Percentiles rank a stretch among this genome's conserved stretches.
These are phyloP conservation scores for Apteryx mantelli DNA, from an alignment of 2,113 vertebrate species.

Conservation along the genomic window DNA sequence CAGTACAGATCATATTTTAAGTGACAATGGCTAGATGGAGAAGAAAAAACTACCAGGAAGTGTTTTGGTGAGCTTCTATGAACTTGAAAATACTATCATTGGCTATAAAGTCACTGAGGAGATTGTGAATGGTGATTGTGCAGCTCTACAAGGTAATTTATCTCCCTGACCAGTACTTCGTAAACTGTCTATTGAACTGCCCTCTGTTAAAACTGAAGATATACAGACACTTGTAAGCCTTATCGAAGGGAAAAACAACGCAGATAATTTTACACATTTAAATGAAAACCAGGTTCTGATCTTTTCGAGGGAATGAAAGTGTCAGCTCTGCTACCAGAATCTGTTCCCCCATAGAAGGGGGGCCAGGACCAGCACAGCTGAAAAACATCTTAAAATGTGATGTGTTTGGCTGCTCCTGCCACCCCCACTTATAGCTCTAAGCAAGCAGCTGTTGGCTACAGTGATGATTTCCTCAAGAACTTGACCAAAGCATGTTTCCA, in stretches of 20 bases:
- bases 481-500: neutral
- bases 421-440: neutral
- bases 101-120: slow-evolving; percentile 62
- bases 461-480: neutral
- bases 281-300: slow-evolving; percentile 54
- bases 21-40: neutral
- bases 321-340: neutral
- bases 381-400: neutral
- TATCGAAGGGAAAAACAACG: slow-evolving; percentile 63
- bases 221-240: slow-evolving; percentile 72
- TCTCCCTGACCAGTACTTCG: slow-evolving; percentile 68
- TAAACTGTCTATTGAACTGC: slow-evolving; percentile 70
- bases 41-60: slow-evolving; percentile 26
- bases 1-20: slow-evolving; percentile 27
- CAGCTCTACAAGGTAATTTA: slow-evolving; percentile 56
- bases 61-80: slow-evolving; percentile 69
- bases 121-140: slow-evolving; percentile 52
- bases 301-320: slow-evolving; percentile 45
- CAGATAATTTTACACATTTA: slow-evolving; percentile 71
- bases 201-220: slow-evolving; percentile 71
- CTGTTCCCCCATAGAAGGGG: neutral
- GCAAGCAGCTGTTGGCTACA: neutral
- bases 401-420: neutral
- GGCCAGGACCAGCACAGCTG: neutral
- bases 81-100: slow-evolving; percentile 75